phyloP scores from a whole-genome alignment of 2,113 vertebrate genomes.

The Phaetusa simplex region DNA sequence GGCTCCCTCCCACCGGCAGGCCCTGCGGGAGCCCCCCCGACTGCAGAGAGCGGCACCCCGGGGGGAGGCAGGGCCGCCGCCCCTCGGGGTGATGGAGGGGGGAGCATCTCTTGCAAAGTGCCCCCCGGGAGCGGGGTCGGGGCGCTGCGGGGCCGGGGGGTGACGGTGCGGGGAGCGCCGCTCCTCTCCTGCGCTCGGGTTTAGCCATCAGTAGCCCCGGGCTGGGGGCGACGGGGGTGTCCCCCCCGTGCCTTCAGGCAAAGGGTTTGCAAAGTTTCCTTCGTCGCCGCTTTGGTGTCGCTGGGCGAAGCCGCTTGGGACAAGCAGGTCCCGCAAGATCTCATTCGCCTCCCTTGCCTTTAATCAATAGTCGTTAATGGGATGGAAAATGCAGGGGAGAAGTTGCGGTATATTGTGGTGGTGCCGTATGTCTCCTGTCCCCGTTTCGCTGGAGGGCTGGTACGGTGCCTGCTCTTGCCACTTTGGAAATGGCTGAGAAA shows the following conservation, averaged over 20 bases:
- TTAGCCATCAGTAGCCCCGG: background rate
- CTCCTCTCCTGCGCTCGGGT: background rate
- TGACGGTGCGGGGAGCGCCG: background rate
- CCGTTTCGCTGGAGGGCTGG: background rate
- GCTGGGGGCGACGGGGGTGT: background rate
- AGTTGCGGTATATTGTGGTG: background rate
- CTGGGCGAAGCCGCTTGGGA: background rate
- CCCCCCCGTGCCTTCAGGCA: background rate
- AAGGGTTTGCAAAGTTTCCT: background rate
- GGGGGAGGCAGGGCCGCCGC: background rate
- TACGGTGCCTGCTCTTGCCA: background rate
- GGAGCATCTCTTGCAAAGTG: background rate
- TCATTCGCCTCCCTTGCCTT: background rate
- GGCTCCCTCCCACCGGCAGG: background rate
- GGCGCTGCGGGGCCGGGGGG: background rate
- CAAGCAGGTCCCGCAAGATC: background rate
- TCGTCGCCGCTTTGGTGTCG: background rate
- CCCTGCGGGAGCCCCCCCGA: background rate
- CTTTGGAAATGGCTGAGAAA: background rate
- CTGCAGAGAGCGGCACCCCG: background rate
- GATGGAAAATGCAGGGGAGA: background rate
- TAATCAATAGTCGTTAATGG: fast-evolving
- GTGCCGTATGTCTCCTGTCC: background rate
- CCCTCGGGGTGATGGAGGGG: background rate
- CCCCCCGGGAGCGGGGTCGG: background rate